Evolutionary conservation across 2,797 vertebrate genomes (phyloP).

Genomic region (Danionella dracula): DNA sequence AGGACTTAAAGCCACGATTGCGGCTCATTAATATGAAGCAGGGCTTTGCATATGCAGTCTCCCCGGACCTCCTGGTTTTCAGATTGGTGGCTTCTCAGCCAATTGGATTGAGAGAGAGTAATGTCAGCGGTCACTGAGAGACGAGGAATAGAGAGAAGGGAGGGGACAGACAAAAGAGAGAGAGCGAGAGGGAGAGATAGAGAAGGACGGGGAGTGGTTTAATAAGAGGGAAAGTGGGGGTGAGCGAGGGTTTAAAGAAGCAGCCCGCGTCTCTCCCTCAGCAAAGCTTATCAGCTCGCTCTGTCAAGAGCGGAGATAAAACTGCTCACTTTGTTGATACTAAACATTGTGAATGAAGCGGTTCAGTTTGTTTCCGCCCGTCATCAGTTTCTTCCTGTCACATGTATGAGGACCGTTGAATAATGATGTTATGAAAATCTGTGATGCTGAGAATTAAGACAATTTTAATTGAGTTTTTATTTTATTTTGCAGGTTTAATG

Average conservation of each 20-base stretch:
- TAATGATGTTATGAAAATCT: neutral
- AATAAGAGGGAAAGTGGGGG: slow-evolving; percentile 48
- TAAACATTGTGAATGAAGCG: slow-evolving; percentile 50
- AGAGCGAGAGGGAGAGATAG: slow-evolving; percentile 35
- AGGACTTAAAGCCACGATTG: slow-evolving; percentile 98
- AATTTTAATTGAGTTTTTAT: no score
- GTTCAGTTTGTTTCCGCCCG: slow-evolving; percentile 20
- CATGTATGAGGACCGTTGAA: neutral
- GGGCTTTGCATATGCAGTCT: slow-evolving; percentile 90
- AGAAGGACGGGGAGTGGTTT: slow-evolving; percentile 32
- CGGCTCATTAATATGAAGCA: slow-evolving; percentile 98
- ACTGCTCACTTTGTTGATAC: slow-evolving; percentile 49
- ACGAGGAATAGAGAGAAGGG: slow-evolving; percentile 51
- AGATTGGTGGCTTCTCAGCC: slow-evolving; percentile 80
- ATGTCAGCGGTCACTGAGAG: slow-evolving; percentile 61
- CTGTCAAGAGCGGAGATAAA: slow-evolving; percentile 50
- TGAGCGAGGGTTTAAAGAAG: slow-evolving; percentile 68
- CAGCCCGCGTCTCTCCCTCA: slow-evolving; percentile 50
- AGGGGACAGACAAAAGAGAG: slow-evolving; percentile 55
- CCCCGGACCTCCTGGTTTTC: slow-evolving; percentile 68
- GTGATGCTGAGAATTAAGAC: neutral
- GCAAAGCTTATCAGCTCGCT: slow-evolving; percentile 48
- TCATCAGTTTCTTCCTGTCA: slow-evolving; percentile 6
- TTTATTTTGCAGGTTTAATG: neutral
- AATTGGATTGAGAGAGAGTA: slow-evolving; percentile 71